Evolutionary conservation across 2,797 vertebrate genomes (phyloP), one percentile per base, ranked within the genome.

Genomic region (Pangasius larnaudii): DNA sequence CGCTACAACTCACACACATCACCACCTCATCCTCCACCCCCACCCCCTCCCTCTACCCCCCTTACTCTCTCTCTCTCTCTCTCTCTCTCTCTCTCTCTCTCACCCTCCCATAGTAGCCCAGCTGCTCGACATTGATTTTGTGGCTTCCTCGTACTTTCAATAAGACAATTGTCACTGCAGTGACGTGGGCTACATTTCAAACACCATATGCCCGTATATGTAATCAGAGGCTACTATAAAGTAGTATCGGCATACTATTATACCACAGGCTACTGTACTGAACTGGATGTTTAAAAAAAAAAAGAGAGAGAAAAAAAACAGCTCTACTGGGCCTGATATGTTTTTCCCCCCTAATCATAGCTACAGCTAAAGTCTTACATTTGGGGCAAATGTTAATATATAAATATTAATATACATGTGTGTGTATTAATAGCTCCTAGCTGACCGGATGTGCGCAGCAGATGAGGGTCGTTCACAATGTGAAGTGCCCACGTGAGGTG

Each of bases 1-100:
- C 94, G 95, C 94, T 96, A 96, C 95, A 95, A 95, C 96, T 95
- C 95, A 94, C 95, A 95, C 94, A 92, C 92, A 93, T 91, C 94
- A 94, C 91, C 93, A 86, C 94, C 93, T 91, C 90, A 93, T 84
- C 92, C 89, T 75, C 42, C 78, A 42, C 86, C 85, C 88, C 91
- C 87, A 77, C 72, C 86, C 84, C 19, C 89, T 46, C 63, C 85
- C 36, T 5, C 59, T 27, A 9, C 13, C 59, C 27, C 74, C n/a
- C 82, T 30, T 53, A 2, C 67, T 11, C 63, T 16, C 78, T 9
- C 39, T 46, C 83, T 46, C 89, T 90, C 88, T 16, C 78, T 9
- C 39, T 46, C 83, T 46, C 89, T 90, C 88, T 86, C 81, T 91
- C 86, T 86, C 83, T 49, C 89, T 89, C 89, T 85, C 80, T 85